Evolutionary conservation across 2,797 vertebrate species (phyloP), one percentile per base, ranked within the genome.

Genomic region (Nyctalus aviator): DNA sequence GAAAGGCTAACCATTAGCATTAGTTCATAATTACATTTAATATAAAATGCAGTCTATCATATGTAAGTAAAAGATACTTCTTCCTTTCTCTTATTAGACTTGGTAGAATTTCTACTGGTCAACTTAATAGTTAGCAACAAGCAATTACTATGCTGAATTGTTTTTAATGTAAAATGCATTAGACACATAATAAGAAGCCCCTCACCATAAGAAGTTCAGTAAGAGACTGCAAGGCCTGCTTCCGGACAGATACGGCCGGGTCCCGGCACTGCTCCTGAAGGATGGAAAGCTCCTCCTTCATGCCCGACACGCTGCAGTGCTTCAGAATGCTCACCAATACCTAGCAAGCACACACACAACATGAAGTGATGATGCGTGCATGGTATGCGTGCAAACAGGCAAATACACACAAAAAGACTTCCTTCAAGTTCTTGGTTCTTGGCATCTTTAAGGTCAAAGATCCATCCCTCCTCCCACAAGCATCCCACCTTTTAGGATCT

Each of bases 191-290:
- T 2, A 57, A 62, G 59, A 62, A 62, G 23, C 0, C 20, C 17
- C 99, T 99, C 96, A 99, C 99, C 98, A 92, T 7, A 0, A 99
- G 98, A 48, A 99, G 98, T 21, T 99, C 99, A 0, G 98, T 99
- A 13, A 99, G 64, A 71, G 99, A 99, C 53, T 98, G 99, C 78
- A 99, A 89, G 4, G 99, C 98, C 95, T 99, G 99, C 94, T 99
- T 99, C 95, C 99, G 98, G 76, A 99, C 99, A 0, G 99, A 99
- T 11, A 99, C 95, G 0, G 99, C 98, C 0, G 99, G 98, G 96
- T 99, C 99, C 57, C 99, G 98, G 97, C 99, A 99, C 4, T 99
- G 99, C 17, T 99, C 99, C 0, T 98, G 99, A 57, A 99, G 97
- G 0, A 97, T 75, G 0, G 92, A 68, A 92, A 99, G 92, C 88